Conservation (phyloP, 1,140 invertebrate species). For the Hypsibius dujardini region DNA sequence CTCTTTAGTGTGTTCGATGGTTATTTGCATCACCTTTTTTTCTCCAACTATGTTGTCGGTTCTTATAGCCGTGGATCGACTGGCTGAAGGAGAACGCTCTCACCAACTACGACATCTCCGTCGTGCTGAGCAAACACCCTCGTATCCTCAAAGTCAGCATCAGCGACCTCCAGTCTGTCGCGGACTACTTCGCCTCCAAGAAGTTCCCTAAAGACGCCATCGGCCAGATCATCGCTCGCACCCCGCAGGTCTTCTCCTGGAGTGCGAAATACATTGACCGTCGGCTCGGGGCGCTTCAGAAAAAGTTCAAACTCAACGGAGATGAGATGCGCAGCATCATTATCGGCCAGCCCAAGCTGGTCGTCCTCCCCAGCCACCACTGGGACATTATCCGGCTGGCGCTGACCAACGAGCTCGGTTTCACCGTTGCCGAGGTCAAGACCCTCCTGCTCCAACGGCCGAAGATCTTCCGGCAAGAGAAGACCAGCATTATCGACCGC, state of each 20-base stretch:
- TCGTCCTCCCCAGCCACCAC: conserved; percentile 39
- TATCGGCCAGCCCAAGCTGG: conserved; percentile 49
- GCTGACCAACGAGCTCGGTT: conserved; percentile 36
- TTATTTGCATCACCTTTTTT: too few species aligned
- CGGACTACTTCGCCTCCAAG: conserved; percentile 70
- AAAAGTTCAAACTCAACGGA: conserved; percentile 51
- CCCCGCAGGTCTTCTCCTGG: conserved; percentile 42
- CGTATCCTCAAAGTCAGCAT: conserved; percentile 55
- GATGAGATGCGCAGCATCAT: conserved; percentile 49
- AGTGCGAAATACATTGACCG: conserved; percentile 53
- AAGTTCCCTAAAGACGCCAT: conserved; percentile 51
- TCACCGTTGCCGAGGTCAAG: conserved; percentile 40
- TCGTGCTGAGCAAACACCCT: conserved; percentile 62
- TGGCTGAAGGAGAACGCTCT: neutral
- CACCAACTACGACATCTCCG: neutral
- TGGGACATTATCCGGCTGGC: neutral
- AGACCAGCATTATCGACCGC: conserved; percentile 42
- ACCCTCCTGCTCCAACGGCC: conserved; percentile 41
- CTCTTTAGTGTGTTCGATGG: too few species aligned
- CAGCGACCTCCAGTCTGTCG: conserved; percentile 51
- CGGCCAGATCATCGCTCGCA: conserved; percentile 46
- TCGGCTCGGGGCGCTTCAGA: conserved; percentile 63
- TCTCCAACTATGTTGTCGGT: too few species aligned
- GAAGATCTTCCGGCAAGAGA: conserved; percentile 23
- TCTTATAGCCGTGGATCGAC: neutral